phyloP scores from a whole-genome alignment of 2,113 vertebrate species.

The Phyllostomus hastatus region DNA sequence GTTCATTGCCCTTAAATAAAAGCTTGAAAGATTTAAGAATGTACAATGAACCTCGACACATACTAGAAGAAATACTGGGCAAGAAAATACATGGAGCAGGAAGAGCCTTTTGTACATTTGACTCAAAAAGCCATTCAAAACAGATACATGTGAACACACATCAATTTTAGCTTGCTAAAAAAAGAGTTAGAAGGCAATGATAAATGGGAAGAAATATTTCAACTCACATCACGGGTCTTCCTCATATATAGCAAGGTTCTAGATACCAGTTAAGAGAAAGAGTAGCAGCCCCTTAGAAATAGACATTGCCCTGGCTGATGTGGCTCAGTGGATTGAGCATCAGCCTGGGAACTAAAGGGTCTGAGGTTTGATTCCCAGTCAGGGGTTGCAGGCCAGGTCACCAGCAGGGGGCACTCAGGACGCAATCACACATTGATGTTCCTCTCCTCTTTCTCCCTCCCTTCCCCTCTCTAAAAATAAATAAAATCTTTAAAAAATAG shows the following conservation, averaged over 20 bases:
- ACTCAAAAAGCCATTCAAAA: background rate
- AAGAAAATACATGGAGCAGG: background rate
- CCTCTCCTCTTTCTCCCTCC: too few relatives aligned
- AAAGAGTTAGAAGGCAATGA: background rate
- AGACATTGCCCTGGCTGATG: too few relatives aligned
- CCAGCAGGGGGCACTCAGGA: too few relatives aligned
- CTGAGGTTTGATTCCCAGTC: too few relatives aligned
- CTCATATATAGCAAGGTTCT: background rate
- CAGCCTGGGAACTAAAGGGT: too few relatives aligned
- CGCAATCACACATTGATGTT: too few relatives aligned
- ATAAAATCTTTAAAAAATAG: too few relatives aligned
- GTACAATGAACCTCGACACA: background rate
- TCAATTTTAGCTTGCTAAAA: background rate
- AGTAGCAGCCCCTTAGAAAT: background rate
- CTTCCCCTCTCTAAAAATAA: too few relatives aligned
- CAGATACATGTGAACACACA: background rate
- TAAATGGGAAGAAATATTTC: background rate
- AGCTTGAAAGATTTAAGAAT: constrained; percentile 49
- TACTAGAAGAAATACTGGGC: background rate
- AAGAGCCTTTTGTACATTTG: background rate
- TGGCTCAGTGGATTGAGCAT: too few relatives aligned
- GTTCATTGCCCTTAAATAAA: constrained; percentile 76
- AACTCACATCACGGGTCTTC: background rate
- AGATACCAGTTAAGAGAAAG: background rate
- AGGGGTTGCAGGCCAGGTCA: too few relatives aligned